phyloP scores from a whole-genome alignment of 1,140 invertebrate genomes.

The Brachionus koreanus region DNA sequence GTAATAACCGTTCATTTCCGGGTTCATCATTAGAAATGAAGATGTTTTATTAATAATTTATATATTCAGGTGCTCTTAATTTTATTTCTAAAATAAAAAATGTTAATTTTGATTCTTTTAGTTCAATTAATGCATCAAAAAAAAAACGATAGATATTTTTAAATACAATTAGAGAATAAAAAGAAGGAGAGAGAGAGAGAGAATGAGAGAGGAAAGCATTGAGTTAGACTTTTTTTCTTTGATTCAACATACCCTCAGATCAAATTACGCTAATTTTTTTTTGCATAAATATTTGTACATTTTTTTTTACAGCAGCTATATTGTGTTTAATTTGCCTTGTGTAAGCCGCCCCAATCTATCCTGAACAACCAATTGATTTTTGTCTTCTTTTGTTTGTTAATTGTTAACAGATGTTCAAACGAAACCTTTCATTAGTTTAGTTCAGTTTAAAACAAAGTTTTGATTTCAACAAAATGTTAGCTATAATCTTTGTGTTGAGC shows the following conservation, averaged over 20 bases:
- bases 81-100: neutral
- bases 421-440: neutral
- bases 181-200: neutral
- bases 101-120: neutral
- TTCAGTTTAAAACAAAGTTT: no score
- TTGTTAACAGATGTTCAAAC: neutral
- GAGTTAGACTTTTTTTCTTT: neutral
- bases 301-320: neutral
- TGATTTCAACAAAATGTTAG: no score
- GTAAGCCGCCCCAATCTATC: neutral
- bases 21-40: slow-evolving; percentile 34
- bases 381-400: neutral
- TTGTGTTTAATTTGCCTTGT: neutral
- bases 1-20: slow-evolving; percentile 29
- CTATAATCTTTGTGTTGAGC: neutral
- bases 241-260: neutral
- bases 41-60: neutral
- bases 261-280: neutral
- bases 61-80: slow-evolving; percentile 15
- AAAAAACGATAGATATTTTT: no score
- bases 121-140: neutral
- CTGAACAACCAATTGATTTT: no score
- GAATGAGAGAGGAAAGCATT: neutral
- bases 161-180: neutral
- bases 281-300: slow-evolving; percentile 7